Evolutionary conservation across 2,888 invertebrate genomes (phyloP).

Genomic region (Drosophila multiciliata): DNA sequence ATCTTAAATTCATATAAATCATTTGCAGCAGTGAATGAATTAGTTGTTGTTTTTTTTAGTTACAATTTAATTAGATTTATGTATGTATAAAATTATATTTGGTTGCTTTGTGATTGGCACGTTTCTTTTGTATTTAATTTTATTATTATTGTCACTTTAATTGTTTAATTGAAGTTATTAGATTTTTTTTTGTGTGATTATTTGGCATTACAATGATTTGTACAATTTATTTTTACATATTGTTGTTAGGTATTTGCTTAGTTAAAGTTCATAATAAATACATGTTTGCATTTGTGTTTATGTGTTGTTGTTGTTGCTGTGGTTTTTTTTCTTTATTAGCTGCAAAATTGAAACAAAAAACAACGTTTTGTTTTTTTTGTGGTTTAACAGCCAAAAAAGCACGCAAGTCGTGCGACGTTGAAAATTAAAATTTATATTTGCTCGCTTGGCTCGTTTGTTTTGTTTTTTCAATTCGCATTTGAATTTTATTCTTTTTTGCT

Average conservation of each 20-base stretch:
- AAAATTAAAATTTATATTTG: conserved; percentile 39
- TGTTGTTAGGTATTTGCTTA: background rate
- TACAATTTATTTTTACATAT: conserved; percentile 26
- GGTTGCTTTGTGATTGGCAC: conserved; percentile 36
- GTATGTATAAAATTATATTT: conserved; percentile 39
- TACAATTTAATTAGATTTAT: conserved; percentile 25
- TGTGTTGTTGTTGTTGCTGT: background rate
- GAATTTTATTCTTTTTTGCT: conserved; percentile 10
- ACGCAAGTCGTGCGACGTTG: conserved; percentile 16
- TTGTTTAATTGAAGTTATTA: conserved; percentile 30
- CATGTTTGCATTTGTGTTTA: conserved; percentile 20
- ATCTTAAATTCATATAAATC: conserved; percentile 12
- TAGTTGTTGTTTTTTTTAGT: conserved; percentile 14
- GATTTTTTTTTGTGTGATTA: conserved; percentile 9
- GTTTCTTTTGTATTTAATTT: conserved; percentile 12
- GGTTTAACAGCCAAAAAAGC: background rate
- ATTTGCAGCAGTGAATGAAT: conserved; percentile 17
- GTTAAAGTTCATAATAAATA: conserved; percentile 42
- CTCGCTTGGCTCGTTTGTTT: conserved; percentile 46
- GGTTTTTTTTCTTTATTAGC: conserved; percentile 22
- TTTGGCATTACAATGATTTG: conserved; percentile 20
- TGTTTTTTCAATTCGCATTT: conserved; percentile 56
- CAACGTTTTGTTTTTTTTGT: conserved; percentile 1
- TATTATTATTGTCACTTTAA: conserved; percentile 14
- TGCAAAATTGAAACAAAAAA: conserved; percentile 28